Conservation (phyloP, 2,888 invertebrate species). For the Ceramica pisi region DNA sequence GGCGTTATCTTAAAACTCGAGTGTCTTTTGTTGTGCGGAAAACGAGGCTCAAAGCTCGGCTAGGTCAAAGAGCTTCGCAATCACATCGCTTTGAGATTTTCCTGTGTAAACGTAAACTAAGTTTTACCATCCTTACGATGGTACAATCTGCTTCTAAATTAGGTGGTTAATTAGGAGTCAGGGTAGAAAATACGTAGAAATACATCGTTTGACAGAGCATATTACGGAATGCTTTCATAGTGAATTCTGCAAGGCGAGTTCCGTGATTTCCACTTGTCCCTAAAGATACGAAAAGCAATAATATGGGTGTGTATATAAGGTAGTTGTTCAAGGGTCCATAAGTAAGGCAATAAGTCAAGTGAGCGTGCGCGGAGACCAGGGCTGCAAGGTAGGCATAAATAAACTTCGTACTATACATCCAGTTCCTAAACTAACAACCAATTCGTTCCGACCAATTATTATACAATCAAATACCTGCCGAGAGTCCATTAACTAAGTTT, state of each 20-base stretch:
- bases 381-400: conserved; percentile 26
- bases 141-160: no score
- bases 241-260: background rate
- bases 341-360: conserved; percentile 40
- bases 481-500: conserved; percentile 35
- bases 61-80: conserved; percentile 31
- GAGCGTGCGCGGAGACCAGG: background rate
- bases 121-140: background rate
- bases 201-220: background rate
- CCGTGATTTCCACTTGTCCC: background rate
- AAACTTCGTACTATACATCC: background rate
- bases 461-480: conserved; percentile 39
- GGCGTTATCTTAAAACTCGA: conserved; percentile 42
- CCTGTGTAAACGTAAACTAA: conserved; percentile 11
- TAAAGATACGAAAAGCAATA: background rate
- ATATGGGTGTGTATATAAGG: background rate
- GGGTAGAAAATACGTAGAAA: background rate
- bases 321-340: conserved; percentile 13
- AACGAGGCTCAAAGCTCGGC: conserved; percentile 31
- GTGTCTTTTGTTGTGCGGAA: conserved; percentile 28
- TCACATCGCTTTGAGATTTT: conserved; percentile 29
- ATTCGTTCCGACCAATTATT: conserved; percentile 36
- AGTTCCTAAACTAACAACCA: conserved; percentile 56
- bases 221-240: background rate
- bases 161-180: no score